Base-by-base conservation (phyloP, 1,140 invertebrate genomes). In the Chironomus tepperi region DNA sequence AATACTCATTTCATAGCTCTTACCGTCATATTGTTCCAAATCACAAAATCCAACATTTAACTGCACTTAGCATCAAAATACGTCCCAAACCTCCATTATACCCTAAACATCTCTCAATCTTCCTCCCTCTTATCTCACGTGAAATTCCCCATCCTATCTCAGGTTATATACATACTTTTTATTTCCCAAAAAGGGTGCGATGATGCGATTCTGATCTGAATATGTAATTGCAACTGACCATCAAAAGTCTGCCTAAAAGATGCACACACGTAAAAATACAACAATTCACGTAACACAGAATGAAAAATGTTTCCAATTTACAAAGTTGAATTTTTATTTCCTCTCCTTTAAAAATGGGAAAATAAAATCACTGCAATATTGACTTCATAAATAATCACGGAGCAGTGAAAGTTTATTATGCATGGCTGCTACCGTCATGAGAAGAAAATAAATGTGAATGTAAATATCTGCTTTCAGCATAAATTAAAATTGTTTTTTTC, bases 401-500 rank as follows among this genome's bases (percentile, higher is more conserved):
- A 57, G 47, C 24, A 34, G 16, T 10, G 18, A 67, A 70, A 70
- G 16, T 70, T 70, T 19, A 70, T 70, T 70, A 21, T 70, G 65
- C 65, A 70, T 18, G 19, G 18, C 15, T 10, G 43, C 43, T 57
- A n/a, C 8, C 47, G 65, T 19, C 16, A 21, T 16, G n/a, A 6
- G 19, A 70, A 70, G 16, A 70, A 70, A 70, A 70, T 70, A 70
- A 19, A 70, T 70, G 65, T 21, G 65, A 70, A 70, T 70, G 65
- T 70, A 70, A 70, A 70, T 70, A 70, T 19, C 47, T 57, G 7
- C 19, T 70, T 70, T 70, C 16, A 70, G 19, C 65, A 70, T 70
- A 70, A 70, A 70, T 70, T 70, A 70, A 16, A 57, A 57, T 15
- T 57, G 47, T 15, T 34, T 57, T 12, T 9, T 15, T 57, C 10